Conservation (phyloP, 2,113 vertebrate genomes). For the Aptenodytes patagonicus region DNA sequence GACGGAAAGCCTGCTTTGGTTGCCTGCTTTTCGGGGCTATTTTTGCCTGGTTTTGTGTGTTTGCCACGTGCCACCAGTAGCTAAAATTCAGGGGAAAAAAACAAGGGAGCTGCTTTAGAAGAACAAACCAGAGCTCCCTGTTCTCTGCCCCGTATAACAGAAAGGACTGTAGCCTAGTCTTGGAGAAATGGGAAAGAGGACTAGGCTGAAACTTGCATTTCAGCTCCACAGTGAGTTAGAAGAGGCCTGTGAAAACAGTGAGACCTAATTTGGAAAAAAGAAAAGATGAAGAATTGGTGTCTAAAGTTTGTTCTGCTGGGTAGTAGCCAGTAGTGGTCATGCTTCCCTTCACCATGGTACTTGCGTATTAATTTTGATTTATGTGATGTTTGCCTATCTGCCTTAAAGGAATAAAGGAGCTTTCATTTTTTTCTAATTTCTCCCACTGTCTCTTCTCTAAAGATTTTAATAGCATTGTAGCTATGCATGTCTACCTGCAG, state of each 20-base stretch:
- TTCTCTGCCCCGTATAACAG: fast-evolving
- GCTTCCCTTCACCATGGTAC: neutral
- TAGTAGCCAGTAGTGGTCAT: neutral
- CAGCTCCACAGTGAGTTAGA: neutral
- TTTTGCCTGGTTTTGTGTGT: neutral
- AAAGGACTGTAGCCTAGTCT: neutral
- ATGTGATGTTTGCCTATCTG: neutral
- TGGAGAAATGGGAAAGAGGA: neutral
- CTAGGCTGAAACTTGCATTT: neutral
- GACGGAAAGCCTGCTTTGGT: neutral
- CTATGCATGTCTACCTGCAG: neutral
- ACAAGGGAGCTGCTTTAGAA: neutral
- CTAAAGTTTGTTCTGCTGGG: constrained; percentile 11
- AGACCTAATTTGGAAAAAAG: constrained; percentile 51
- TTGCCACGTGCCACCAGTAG: neutral
- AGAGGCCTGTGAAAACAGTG: neutral
- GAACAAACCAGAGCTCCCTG: neutral
- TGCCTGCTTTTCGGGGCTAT: neutral
- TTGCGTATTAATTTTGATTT: neutral
- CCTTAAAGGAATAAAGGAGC: neutral
- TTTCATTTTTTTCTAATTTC: neutral
- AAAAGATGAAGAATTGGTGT: constrained; percentile 24
- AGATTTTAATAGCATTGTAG: neutral
- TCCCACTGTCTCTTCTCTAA: neutral
- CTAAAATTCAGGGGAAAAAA: neutral